A percentile compares a stretch with the other conserved stretches of the same genome.
Conservation (phyloP, 2,797 vertebrate genomes). For the Phyllotis vaccarum region DNA sequence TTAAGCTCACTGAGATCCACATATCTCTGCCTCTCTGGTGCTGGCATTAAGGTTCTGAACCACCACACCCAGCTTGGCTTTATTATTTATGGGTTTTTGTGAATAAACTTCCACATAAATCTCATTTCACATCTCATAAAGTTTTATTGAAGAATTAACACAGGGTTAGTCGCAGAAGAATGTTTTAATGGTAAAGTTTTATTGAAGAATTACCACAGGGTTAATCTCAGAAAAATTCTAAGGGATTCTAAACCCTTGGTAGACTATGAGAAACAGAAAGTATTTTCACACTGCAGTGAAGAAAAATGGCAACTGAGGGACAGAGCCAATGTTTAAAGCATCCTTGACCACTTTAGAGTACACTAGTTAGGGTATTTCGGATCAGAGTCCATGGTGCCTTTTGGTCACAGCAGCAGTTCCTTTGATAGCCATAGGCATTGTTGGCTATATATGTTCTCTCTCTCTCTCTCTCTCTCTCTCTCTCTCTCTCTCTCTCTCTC, state of each 20-base stretch:
- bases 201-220: constrained; percentile 42
- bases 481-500: too few relatives aligned
- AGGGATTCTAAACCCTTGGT: constrained; percentile 42
- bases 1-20: neutral
- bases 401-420: neutral
- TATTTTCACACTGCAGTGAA: constrained; percentile 20
- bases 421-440: neutral
- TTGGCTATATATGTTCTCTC: too few relatives aligned
- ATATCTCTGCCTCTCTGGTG: too few relatives aligned
- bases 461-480: too few relatives aligned
- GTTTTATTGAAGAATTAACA: constrained; percentile 54
- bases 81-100: constrained; percentile 47
- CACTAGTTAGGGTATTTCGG: neutral
- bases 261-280: constrained; percentile 5
- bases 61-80: neutral
- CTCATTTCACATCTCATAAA: constrained; percentile 47
- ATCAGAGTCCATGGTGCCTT: neutral
- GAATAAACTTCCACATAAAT: constrained; percentile 21
- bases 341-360: neutral
- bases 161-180: constrained; percentile 61
- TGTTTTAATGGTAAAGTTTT: constrained; percentile 46
- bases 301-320: neutral
- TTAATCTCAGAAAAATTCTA: constrained; percentile 65
- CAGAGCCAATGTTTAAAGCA: neutral
- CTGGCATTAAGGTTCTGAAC: neutral